Conservation (phyloP, 2,113 vertebrate genomes). For the Ursus arctos region DNA sequence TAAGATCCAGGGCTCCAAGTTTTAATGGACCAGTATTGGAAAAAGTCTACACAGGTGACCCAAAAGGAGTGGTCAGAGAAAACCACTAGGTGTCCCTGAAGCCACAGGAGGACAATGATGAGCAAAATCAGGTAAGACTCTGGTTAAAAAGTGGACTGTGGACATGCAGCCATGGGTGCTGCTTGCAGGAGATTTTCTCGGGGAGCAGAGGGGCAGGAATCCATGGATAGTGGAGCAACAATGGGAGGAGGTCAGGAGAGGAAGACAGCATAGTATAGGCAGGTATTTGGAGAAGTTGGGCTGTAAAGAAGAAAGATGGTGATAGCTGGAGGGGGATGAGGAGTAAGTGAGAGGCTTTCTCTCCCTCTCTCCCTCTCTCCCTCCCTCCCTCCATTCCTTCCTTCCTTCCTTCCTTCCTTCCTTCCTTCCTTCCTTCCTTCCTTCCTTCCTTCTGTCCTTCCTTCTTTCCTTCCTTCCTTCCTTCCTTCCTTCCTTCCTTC, state of each 20-base stretch:
- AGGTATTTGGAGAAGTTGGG: background rate
- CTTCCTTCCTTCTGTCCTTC: no score
- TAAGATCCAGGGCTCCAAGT: background rate
- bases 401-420: no score
- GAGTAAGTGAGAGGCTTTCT: rapidly evolving
- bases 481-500: background rate
- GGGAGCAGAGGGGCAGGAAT: background rate
- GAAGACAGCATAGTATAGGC: background rate
- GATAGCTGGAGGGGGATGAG: background rate
- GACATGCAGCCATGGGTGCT: no score
- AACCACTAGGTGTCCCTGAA: background rate
- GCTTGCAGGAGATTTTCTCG: background rate
- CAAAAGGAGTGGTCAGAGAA: background rate
- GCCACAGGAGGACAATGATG: background rate
- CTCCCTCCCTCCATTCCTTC: rapidly evolving
- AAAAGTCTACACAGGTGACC: background rate
- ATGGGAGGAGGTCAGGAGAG: background rate
- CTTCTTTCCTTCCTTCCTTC: no score
- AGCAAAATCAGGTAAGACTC: background rate
- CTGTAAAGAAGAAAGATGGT: background rate
- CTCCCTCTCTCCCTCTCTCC: no score
- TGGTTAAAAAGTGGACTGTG: background rate
- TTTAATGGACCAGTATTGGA: background rate
- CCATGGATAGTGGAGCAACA: background rate
- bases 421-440: no score